These are phyloP conservation scores for Selene dorsalis DNA, from an alignment of 2,797 vertebrate species.

Conservation along the genomic window DNA sequence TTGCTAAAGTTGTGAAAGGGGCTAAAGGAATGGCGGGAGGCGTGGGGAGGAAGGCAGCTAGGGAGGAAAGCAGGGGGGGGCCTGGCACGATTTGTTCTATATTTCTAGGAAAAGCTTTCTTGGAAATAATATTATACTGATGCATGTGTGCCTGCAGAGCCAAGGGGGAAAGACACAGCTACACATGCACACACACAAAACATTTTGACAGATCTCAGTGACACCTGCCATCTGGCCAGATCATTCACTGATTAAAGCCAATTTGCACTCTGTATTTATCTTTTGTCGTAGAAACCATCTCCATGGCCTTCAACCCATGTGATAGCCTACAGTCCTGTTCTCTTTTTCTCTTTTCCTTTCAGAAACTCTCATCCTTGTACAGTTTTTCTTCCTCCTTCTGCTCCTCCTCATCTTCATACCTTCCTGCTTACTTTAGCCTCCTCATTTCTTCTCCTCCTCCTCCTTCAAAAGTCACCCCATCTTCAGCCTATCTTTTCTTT, in stretches of 20 bases:
- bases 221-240: conserved; percentile 50
- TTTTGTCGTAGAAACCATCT: conserved; percentile 21
- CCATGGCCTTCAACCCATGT: neutral
- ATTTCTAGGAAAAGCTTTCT: conserved; percentile 58
- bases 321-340: neutral
- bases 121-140: conserved; percentile 43
- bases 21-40: conserved; percentile 19
- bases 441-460: conserved; percentile 21
- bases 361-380: neutral
- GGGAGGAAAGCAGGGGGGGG: conserved; percentile 7
- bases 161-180: conserved; percentile 10
- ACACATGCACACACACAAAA: neutral
- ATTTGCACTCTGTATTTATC: neutral
- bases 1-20: conserved; percentile 21
- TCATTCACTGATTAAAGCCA: conserved; percentile 11
- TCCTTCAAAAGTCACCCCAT: conserved; percentile 55
- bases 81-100: conserved; percentile 29
- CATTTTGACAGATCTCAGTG: conserved; percentile 6
- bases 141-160: conserved; percentile 15
- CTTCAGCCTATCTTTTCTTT: conserved; percentile 60
- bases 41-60: conserved; percentile 32
- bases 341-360: neutral
- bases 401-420: conserved; percentile 7
- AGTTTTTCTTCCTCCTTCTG: neutral
- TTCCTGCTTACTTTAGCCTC: conserved; percentile 25